Percentiles rank a stretch among this genome's conserved stretches.
Evolutionary conservation across 1,140 invertebrate species (phyloP).

Genomic region (Sycobia sp.): DNA sequence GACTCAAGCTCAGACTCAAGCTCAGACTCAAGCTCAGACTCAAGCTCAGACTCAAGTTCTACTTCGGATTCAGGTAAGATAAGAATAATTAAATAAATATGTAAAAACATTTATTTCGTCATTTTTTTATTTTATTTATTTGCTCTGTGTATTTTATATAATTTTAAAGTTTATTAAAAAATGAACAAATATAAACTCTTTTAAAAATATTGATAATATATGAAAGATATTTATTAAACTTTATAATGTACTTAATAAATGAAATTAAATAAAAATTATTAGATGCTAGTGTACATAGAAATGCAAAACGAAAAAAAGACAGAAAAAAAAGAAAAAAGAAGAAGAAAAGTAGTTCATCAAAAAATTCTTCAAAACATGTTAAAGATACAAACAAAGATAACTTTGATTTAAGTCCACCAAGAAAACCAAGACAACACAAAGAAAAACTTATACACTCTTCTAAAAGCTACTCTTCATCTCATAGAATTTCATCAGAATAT

Average conservation of each 20-base stretch:
- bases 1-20: constrained; percentile 43
- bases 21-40: background rate
- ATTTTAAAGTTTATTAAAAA: no score
- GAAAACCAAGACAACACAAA: constrained; percentile 30
- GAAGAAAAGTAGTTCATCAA: constrained; percentile 1
- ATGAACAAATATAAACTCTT: no score
- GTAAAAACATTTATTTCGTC: no score
- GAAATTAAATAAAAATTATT: no score
- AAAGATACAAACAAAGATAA: constrained; percentile 5
- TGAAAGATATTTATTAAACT: no score
- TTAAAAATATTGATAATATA: no score
- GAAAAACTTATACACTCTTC: constrained; percentile 1
- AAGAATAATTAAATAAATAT: no score
- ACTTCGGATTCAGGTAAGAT: no score
- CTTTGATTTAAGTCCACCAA: constrained; percentile 32
- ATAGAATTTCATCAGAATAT: background rate
- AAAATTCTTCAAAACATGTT: constrained; percentile 16
- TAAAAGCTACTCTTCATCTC: background rate
- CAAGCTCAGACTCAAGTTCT: no score
- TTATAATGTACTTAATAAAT: no score
- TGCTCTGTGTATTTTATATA: no score
- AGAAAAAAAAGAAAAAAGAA: constrained; percentile 38
- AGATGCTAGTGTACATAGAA: constrained; percentile 36
- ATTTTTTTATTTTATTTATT: no score
- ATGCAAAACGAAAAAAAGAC: constrained; percentile 22